These are phyloP conservation scores for Isichthys henryi DNA, from an alignment of 2,113 vertebrate species.

Conservation along the genomic window DNA sequence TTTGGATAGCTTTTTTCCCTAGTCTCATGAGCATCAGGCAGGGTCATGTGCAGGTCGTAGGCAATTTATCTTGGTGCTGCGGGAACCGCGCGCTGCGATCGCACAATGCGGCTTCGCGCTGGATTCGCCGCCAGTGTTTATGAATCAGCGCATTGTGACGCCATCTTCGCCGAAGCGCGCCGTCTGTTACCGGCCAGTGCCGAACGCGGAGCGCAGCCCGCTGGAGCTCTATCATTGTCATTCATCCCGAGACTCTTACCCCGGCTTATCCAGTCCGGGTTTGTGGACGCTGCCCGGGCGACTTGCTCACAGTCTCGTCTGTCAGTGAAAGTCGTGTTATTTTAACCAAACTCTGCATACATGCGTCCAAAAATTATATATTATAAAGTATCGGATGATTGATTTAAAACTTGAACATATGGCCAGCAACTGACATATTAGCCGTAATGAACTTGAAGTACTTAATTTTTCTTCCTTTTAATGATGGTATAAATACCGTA, in stretches of 20 bases:
- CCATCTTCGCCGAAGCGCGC: not conserved
- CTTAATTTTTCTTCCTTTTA: not conserved
- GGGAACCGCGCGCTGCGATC: constrained; percentile 41
- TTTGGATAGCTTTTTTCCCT: constrained; percentile 55
- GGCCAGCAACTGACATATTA: not conserved
- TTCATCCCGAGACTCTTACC: not conserved
- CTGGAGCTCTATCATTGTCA: not conserved
- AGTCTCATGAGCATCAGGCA: constrained; percentile 62
- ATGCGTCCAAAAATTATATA: not conserved
- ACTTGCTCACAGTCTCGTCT: not conserved
- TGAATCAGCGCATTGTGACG: constrained; percentile 31
- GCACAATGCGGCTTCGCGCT: constrained; percentile 48
- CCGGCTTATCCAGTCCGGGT: not conserved
- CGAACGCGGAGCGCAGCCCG: not conserved
- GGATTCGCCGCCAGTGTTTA: constrained; percentile 51
- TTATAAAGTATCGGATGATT: not conserved
- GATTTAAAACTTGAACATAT: not conserved
- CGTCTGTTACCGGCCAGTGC: not conserved
- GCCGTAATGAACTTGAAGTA: not conserved
- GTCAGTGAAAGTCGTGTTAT: constrained; percentile 17
- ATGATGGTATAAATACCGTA: not conserved
- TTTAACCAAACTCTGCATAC: not conserved
- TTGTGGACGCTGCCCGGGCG: not conserved
- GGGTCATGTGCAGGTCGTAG: constrained; percentile 61
- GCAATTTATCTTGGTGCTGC: constrained; percentile 60